phyloP scores from a whole-genome alignment of 2,888 invertebrate species.

The Ichneumon xanthorius region DNA sequence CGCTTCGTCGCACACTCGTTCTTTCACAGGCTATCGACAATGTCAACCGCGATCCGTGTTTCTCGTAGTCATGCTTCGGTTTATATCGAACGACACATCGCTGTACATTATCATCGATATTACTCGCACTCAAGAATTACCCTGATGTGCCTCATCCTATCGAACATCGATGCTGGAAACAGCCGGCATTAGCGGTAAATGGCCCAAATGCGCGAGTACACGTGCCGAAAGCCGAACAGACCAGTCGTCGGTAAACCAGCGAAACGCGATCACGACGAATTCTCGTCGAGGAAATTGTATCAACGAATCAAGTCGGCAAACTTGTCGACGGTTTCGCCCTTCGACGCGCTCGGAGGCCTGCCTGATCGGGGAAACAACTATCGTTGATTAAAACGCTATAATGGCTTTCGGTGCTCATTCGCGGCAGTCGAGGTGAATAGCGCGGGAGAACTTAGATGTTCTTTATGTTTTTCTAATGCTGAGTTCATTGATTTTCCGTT shows the following conservation, averaged over 20 bases:
- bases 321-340: neutral
- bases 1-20: slow-evolving; percentile 18
- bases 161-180: neutral
- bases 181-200: neutral
- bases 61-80: neutral
- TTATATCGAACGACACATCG: neutral
- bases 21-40: slow-evolving; percentile 1
- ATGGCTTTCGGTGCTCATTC: neutral
- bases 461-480: neutral
- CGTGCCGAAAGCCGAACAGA: neutral
- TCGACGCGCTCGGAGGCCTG: neutral
- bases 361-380: neutral
- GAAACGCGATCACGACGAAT: slow-evolving; percentile 28
- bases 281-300: slow-evolving; percentile 19
- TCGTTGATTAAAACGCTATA: neutral
- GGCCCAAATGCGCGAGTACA: slow-evolving; percentile 12
- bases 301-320: neutral
- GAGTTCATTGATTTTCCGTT: slow-evolving; percentile 16
- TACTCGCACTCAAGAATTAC: neutral
- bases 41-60: slow-evolving; percentile 17
- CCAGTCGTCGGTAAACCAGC: neutral
- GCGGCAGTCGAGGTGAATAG: neutral
- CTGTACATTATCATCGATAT: neutral
- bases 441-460: neutral
- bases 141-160: neutral